Percentiles rank a stretch among this genome's conserved stretches.
These are phyloP conservation scores for Zaprionus lachaisei DNA, from an alignment of 1,140 invertebrate genomes.

Conservation along the genomic window DNA sequence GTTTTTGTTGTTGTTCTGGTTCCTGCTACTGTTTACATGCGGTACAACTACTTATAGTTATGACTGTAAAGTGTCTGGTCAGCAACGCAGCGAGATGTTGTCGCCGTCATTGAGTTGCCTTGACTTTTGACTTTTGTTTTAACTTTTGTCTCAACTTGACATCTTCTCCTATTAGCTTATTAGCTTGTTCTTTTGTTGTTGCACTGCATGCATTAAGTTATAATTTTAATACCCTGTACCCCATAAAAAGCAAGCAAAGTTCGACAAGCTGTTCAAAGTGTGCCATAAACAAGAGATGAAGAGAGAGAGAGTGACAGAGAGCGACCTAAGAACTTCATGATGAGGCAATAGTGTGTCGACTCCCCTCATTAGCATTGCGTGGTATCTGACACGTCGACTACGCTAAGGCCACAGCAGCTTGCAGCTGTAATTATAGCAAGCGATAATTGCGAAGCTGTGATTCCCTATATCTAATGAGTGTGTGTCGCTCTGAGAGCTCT, in stretches of 20 bases:
- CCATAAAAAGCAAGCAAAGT: conserved; percentile 13
- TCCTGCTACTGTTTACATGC: conserved; percentile 31
- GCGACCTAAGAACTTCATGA: background rate
- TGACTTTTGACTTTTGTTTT: conserved; percentile 81
- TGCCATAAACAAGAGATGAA: background rate
- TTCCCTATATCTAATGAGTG: conserved; percentile 3
- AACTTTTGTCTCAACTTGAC: conserved; percentile 75
- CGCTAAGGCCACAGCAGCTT: background rate
- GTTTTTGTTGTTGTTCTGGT: conserved; percentile 14
- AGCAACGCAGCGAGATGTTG: conserved; percentile 38
- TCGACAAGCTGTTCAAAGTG: background rate
- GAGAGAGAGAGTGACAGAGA: too few relatives aligned
- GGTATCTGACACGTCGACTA: background rate
- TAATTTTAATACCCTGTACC: conserved; percentile 50
- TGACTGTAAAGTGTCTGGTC: conserved; percentile 32
- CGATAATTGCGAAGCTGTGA: conserved; percentile 2
- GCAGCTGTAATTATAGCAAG: background rate
- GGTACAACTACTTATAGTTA: conserved; percentile 22
- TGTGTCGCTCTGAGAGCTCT: background rate
- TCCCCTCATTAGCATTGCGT: background rate
- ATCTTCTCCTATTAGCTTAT: conserved; percentile 62
- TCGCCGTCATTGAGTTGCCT: conserved; percentile 50
- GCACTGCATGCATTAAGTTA: conserved; percentile 74
- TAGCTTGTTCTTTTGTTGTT: conserved; percentile 53
- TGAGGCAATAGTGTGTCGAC: background rate